Evolutionary conservation across 2,113 vertebrate genomes (phyloP).

Genomic region (Phylloscopus trochilus): DNA sequence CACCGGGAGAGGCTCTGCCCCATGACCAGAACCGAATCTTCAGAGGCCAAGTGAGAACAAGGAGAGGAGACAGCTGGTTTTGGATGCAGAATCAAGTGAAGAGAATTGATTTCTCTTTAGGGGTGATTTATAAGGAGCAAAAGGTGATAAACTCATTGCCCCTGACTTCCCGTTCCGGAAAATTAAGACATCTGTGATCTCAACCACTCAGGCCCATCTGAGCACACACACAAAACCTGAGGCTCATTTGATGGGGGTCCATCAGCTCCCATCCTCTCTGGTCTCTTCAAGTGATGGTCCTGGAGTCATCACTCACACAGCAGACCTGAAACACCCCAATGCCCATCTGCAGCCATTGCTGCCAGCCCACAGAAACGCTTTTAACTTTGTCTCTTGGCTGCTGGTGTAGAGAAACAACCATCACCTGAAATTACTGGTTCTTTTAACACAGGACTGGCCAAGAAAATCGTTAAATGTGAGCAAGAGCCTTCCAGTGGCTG

Average conservation of each 20-base stretch:
- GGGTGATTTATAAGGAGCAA: background rate
- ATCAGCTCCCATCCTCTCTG: background rate
- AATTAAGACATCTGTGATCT: background rate
- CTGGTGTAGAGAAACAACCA: background rate
- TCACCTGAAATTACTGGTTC: background rate
- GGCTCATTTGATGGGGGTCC: background rate
- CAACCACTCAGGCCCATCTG: background rate
- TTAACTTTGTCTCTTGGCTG: background rate
- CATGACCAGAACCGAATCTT: background rate
- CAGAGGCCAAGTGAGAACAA: background rate
- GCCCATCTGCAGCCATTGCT: background rate
- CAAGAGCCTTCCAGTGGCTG: background rate
- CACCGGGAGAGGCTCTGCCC: background rate
- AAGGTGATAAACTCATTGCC: background rate
- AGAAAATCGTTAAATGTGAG: background rate
- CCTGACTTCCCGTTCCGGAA: background rate
- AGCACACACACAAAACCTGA: background rate
- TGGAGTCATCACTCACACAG: accelerated
- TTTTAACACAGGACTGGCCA: background rate
- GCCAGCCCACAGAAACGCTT: background rate
- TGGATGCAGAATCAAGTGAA: background rate
- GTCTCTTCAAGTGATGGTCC: background rate
- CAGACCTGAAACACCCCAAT: background rate
- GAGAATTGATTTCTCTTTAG: background rate
- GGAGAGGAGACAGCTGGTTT: background rate